Evolutionary conservation across 2,113 vertebrate species (phyloP), one percentile per base, ranked within the genome.

Genomic region (Bufo gargarizans): DNA sequence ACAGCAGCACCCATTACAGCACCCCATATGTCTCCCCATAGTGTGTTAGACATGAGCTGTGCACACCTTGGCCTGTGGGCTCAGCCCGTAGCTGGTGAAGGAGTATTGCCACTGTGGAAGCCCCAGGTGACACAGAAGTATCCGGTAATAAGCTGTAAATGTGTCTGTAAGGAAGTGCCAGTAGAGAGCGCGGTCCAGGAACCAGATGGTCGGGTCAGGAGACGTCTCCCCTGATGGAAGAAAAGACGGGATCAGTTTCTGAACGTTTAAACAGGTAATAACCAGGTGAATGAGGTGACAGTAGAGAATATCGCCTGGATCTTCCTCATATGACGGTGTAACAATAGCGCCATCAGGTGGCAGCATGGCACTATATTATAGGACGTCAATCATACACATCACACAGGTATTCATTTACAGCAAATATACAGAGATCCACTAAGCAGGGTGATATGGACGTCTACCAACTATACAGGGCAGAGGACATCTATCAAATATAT

Each of bases 41-140:
- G 33, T 33, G 33, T 33, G 33, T 16, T 3, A 8, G 61, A 1
- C 17, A 22, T 79, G 33, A 9, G 20, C 6, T 65, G 6, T 59
- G 90, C 33, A 33, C 33, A 99, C 98, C 97, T 98, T 98, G 89
- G 97, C 97, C 91, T 97, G 97, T 4, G 97, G 98, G 90, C 97
- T 98, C 76, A 97, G 93, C 6, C 98, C 97, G 13, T 99, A 99
- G 84, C 95, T 96, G 71, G 98, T 99, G 92, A 98, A 98, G 89
- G 92, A 90, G 0, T 99, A 98, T 71, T 98, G 98, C 98, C 98
- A 99, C 91, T 99, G 97, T 0, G 97, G 97, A 49, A 99, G 95
- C 81, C 98, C 98, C 86, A 99, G 93, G 90, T 99, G 96, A 2
- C 96, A 97, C 91, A 99, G 95, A 91, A 99, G 97, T 87, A 99